phyloP scores from a whole-genome alignment of 2,113 vertebrate genomes.

The Cettia cetti region DNA sequence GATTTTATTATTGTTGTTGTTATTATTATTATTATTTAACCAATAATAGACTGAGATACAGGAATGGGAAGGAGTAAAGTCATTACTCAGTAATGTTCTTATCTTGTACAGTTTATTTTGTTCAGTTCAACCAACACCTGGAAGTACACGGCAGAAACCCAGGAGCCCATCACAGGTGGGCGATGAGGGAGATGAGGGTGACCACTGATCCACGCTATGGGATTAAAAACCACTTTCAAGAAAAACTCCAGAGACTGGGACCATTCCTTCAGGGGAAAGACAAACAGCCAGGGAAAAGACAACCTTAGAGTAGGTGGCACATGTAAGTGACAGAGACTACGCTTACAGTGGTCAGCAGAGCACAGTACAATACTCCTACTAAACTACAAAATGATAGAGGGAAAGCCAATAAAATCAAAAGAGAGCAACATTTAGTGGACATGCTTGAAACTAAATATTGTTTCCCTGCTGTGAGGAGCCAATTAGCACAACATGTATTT shows the following conservation, averaged over 20 bases:
- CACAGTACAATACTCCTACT: background rate
- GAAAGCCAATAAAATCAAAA: background rate
- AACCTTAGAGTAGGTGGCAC: background rate
- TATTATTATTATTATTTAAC: background rate
- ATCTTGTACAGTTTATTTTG: background rate
- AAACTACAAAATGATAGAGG: background rate
- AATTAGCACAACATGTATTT: background rate
- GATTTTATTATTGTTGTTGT: background rate
- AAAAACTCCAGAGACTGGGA: background rate
- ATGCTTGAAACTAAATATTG: background rate
- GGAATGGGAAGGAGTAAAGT: background rate
- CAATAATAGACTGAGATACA: background rate
- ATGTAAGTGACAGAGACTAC: background rate
- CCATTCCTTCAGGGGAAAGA: background rate
- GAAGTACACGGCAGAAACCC: background rate
- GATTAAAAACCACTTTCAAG: background rate
- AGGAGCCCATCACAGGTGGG: background rate
- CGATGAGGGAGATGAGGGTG: background rate
- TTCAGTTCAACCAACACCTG: background rate
- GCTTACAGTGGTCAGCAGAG: background rate
- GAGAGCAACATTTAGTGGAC: background rate
- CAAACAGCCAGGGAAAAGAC: background rate
- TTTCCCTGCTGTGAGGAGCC: background rate
- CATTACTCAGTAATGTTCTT: background rate
- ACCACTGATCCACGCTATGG: fast-evolving